Percentiles rank a stretch among this genome's conserved stretches.
Evolutionary conservation across 2,888 invertebrate genomes (phyloP).

Genomic region (Lasiommata megera): DNA sequence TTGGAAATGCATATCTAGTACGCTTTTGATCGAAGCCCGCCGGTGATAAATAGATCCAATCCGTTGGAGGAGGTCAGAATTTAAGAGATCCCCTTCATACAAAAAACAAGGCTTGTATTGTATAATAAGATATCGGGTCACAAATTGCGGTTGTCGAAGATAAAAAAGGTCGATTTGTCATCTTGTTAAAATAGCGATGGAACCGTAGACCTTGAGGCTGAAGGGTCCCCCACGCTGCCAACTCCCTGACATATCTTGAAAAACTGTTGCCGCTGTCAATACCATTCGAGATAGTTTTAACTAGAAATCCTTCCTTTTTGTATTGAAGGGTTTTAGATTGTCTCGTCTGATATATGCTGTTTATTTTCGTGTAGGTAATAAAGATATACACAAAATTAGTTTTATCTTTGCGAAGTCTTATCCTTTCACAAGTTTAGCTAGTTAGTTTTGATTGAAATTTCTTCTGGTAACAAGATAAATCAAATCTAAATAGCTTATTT

Average conservation of each 20-base stretch:
- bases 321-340: background rate
- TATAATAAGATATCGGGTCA: constrained; percentile 1
- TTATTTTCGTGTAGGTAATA: too few relatives aligned
- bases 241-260: constrained; percentile 5
- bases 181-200: background rate
- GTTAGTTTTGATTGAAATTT: too few relatives aligned
- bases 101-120: background rate
- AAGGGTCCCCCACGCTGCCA: constrained; percentile 3
- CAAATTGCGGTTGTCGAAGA: constrained; percentile 8
- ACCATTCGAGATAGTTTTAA: constrained; percentile 1
- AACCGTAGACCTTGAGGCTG: background rate
- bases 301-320: background rate
- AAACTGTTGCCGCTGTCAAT: constrained; percentile 9
- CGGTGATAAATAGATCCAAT: too few relatives aligned
- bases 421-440: too few relatives aligned
- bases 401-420: too few relatives aligned
- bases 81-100: background rate
- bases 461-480: too few relatives aligned
- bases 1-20: too few relatives aligned
- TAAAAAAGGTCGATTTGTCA: constrained; percentile 11
- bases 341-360: too few relatives aligned
- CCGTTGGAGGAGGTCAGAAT: too few relatives aligned
- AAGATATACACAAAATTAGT: too few relatives aligned
- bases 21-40: too few relatives aligned
- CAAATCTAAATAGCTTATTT: too few relatives aligned